Base-by-base conservation (phyloP, 2,113 vertebrate species). In the Malurus alboscapulatus region DNA sequence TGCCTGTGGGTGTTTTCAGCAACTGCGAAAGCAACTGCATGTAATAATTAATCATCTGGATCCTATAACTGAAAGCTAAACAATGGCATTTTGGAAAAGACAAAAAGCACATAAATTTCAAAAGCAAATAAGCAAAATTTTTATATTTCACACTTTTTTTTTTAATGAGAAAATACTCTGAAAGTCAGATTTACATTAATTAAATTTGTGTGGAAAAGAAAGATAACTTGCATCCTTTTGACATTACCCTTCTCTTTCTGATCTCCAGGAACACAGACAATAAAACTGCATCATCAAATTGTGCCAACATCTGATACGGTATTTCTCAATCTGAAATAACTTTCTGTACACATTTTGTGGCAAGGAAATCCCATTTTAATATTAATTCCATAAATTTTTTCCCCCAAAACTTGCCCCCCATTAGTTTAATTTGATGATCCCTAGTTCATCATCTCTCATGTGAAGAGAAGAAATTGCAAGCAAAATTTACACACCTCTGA, bases 261-360 rank as follows among this genome's bases (percentile, higher is more conserved):
- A 75, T 82, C 50, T 82, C 57, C 15, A 21, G 7, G 15, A 59
- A 75, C 25, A 63, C 45, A 55, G 42, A 47, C 82, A 79, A 53
- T 40, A 42, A 22, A 78, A 18, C 10, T 7, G 7, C 1, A 1
- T 19, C 17, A 38, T 14, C 7, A 11, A 72, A 77, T 4, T 58
- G 12, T 11, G 25, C 8, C 65, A 82, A 47, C 24, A 30, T 16
- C 30, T n/a, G 18, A 36, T 18, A 42, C 0, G 0, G 10, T 54
- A 67, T 40, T 91, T 67, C 44, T 91, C 36, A 51, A 30, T 51
- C 38, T 51, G 47, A 45, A 19, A 38, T 7, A 42, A 61, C 8
- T 69, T 54, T 22, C 68, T 30, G 45, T 40, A 44, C 6, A 73
- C 6, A 4, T 47, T n/a, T 21, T 67, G 32, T 57, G 32, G 6